These are phyloP conservation scores for Ageneiosus marmoratus DNA, from an alignment of 2,113 vertebrate species.

Conservation along the genomic window DNA sequence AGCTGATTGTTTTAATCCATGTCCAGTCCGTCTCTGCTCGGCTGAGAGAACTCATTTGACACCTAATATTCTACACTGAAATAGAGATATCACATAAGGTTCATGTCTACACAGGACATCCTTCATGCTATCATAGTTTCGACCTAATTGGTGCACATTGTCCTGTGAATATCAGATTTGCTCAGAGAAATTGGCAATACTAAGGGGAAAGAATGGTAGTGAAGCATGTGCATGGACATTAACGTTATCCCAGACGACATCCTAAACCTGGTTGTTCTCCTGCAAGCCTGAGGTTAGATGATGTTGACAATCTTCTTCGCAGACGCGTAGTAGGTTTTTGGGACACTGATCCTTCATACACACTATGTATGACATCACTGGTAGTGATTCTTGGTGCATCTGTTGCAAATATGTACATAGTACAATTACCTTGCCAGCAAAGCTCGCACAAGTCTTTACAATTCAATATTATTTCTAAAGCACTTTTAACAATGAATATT, in stretches of 20 bases:
- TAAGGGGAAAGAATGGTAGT: not conserved
- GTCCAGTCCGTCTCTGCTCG: constrained; percentile 25
- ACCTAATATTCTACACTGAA: constrained; percentile 18
- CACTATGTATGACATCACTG: not conserved
- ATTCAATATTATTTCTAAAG: too few relatives aligned
- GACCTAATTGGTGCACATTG: constrained; percentile 32
- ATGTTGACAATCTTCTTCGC: not conserved
- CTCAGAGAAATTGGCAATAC: not conserved
- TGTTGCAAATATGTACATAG: not conserved
- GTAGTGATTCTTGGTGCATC: not conserved
- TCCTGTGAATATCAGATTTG: not conserved
- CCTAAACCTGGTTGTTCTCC: not conserved
- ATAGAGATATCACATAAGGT: constrained; percentile 24
- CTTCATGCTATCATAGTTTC: constrained; percentile 7
- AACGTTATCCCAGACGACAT: not conserved
- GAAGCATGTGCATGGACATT: not conserved
- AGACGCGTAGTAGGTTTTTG: not conserved
- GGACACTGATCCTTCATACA: not conserved
- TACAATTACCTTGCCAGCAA: not conserved
- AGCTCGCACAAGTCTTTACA: too few relatives aligned
- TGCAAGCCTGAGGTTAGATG: not conserved
- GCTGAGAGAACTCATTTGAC: constrained; percentile 41
- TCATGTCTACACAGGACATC: constrained; percentile 11
- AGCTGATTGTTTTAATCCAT: constrained; percentile 37
- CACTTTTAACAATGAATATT: too few relatives aligned